Evolutionary conservation across 2,113 vertebrate genomes (phyloP), one percentile per base, ranked within the genome.

Genomic region (Sapayoa aenigma): DNA sequence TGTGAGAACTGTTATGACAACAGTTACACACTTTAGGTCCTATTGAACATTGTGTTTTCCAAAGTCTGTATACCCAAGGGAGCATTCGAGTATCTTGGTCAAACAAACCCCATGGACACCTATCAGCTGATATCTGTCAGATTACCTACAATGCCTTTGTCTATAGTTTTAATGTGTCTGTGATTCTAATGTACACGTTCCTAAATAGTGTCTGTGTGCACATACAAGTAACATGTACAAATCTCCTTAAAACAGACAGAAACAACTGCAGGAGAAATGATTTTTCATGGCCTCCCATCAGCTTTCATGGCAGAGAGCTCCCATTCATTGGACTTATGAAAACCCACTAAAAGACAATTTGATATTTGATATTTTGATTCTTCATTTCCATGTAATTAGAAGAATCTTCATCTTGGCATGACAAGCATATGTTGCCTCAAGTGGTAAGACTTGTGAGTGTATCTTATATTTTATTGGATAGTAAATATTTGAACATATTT

Each of bases 151-250:
- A 18, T 58, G 14, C 3, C 27, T 87, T 58, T 79, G 27, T 58
- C 25, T 72, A 4, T 4, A 24, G 7, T 49, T 80, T 73, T 55
- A 60, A 12, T 17, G 14, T 77, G 22, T 14, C 50, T 63, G 20
- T 68, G 30, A 30, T 49, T 85, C 25, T 69, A 46, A 58, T 7
- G 4, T 17, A 49, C 30, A 67, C 2, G 5, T 60, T 12, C 31
- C n/a, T 83, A 20, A 78, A 47, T 15, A 30, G 16, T 6, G 17
- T 11, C 42, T 37, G 8, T 41, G 15, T 37, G 22, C 17, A 69
- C 25, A n/a, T 73, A 73, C 55, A 67, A n/a, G 17, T 49, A 27
- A 37, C 4, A 4, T 8, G 5, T 21, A 44, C 1, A 0, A 27
- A 66, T 67, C 28, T 76, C 27, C 58, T 67, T 31, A 9, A 10